Conservation (phyloP, 2,113 vertebrate genomes). For the Psephotus haematonotus region DNA sequence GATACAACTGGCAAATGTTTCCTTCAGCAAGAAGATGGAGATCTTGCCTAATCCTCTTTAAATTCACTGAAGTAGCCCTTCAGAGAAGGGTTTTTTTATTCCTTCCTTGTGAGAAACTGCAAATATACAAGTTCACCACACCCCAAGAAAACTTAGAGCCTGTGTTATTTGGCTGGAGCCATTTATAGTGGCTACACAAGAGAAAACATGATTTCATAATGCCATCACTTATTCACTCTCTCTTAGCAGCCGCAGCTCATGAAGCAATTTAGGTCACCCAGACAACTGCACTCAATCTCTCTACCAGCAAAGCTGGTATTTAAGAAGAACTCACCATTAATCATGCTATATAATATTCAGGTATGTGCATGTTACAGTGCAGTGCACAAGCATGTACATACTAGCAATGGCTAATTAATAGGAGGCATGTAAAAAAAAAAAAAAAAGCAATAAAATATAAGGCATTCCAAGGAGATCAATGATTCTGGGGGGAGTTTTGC, state of each 20-base stretch:
- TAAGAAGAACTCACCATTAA: background rate
- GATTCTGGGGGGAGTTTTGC: background rate
- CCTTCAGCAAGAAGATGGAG: background rate
- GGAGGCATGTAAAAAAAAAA: background rate
- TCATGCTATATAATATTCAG: background rate
- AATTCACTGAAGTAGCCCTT: background rate
- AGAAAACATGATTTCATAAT: constrained; percentile 40
- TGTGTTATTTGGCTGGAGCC: background rate
- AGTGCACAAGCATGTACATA: background rate
- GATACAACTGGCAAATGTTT: background rate
- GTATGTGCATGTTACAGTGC: background rate
- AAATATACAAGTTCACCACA: background rate
- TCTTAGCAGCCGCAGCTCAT: background rate
- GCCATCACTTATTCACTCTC: background rate
- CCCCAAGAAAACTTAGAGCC: background rate
- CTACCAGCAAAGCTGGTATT: background rate
- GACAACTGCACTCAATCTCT: background rate
- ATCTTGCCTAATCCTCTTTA: background rate
- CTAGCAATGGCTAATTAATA: background rate
- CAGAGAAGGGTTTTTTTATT: background rate
- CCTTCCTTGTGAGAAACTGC: background rate
- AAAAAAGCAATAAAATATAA: background rate
- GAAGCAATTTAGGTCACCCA: constrained; percentile 17
- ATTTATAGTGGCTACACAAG: background rate
- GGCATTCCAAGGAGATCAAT: background rate